Evolutionary conservation across 2,113 vertebrate species (phyloP).

Genomic region (Chlorodrepanis virens): DNA sequence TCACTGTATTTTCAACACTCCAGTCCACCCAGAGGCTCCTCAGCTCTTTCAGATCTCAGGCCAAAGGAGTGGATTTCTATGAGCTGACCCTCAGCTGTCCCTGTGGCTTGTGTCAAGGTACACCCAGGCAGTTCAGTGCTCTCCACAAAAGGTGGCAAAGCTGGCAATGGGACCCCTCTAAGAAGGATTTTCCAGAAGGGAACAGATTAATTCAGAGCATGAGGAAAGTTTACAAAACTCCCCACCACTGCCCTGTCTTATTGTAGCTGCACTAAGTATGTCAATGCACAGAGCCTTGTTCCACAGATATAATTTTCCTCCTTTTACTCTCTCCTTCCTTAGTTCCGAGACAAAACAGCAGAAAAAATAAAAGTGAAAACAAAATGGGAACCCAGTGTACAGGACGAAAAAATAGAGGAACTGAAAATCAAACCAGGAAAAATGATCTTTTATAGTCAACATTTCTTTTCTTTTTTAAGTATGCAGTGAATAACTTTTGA

Average conservation of each 20-base stretch:
- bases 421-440: neutral
- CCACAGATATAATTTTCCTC: neutral
- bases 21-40: neutral
- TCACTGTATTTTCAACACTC: neutral
- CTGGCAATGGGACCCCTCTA: neutral
- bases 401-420: neutral
- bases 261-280: neutral
- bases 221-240: neutral
- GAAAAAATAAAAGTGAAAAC: neutral
- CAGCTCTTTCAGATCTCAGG: neutral
- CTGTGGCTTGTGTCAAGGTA: neutral
- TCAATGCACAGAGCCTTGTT: neutral
- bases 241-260: neutral
- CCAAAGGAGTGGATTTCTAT: neutral
- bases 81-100: neutral
- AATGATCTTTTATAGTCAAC: neutral
- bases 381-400: rapidly evolving
- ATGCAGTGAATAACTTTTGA: neutral
- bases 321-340: neutral
- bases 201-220: neutral
- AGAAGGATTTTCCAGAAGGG: neutral
- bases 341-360: neutral
- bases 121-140: neutral
- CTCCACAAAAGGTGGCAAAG: neutral
- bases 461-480: neutral